Percentiles rank a stretch among this genome's conserved stretches.
Conservation (phyloP, 2,888 invertebrate species). For the Ormyrus thymus region DNA sequence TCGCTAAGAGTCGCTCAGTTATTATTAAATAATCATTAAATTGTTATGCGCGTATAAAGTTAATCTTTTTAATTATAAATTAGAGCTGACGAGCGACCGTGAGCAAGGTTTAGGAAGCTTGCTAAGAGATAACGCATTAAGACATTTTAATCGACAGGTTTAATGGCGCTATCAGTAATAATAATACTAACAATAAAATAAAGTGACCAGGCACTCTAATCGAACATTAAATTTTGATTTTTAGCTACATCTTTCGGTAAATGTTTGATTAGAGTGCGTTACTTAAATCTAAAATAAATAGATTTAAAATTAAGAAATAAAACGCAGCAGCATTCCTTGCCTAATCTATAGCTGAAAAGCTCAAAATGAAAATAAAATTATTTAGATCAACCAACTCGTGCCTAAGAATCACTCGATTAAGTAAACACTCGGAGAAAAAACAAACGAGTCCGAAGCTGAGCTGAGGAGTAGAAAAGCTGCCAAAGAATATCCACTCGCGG, state of each 20-base stretch:
- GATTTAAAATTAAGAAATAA: constrained; percentile 15
- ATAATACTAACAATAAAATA: constrained; percentile 26
- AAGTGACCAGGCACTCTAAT: background rate
- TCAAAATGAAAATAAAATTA: constrained; percentile 36
- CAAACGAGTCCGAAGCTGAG: constrained; percentile 25
- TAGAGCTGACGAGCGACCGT: constrained; percentile 54
- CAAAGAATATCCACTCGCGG: constrained; percentile 38
- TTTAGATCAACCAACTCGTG: constrained; percentile 10
- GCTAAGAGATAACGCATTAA: constrained; percentile 56
- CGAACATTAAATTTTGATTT: background rate
- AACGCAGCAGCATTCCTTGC: constrained; percentile 33
- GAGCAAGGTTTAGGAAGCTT: constrained; percentile 59
- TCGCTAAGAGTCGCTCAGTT: constrained; percentile 49
- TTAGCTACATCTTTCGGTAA: background rate
- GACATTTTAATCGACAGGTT: constrained; percentile 55
- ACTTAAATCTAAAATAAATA: constrained; percentile 19
- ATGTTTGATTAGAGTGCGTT: constrained; percentile 24
- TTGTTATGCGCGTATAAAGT: background rate
- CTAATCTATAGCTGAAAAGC: constrained; percentile 12
- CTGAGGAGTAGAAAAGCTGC: constrained; percentile 29
- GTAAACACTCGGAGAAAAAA: constrained; percentile 14
- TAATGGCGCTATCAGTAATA: constrained; percentile 50
- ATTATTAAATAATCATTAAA: constrained; percentile 24
- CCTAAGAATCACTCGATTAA: constrained; percentile 23
- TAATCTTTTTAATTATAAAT: constrained; percentile 10